Evolutionary conservation across 2,888 invertebrate species (phyloP), one percentile per base, ranked within the genome.

Genomic region (Empis stercorea): DNA sequence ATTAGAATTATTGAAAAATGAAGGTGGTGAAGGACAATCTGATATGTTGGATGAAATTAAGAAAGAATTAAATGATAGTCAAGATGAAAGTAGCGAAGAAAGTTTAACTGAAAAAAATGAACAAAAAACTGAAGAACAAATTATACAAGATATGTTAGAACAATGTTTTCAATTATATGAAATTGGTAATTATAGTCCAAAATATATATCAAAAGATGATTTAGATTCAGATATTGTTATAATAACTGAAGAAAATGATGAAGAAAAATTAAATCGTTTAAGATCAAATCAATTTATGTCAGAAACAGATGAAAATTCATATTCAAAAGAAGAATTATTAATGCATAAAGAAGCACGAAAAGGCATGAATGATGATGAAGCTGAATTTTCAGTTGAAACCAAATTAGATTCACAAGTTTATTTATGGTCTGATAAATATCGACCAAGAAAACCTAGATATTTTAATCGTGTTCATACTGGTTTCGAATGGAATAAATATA

Each of bases 401-500:
- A 76, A 83, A 27, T 68, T 95, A 53, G 89, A 91, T 57, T 82
- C 82, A 51, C 86, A 89, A 71, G 83, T 89, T 1, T 67, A 68
- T 52, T 50, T 68, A 44, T 97, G 97, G 93, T 93, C 95, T 0
- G 97, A 99, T 71, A 99, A 97, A 71, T 99, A 97, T 69, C 73
- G 97, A 11, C 99, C 99, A 0, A 72, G 97, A 42, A 99, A 99
- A 56, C 99, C 99, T 1, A 72, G 97, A 16, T 99, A 99, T 72
- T 96, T 99, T 72, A 99, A 99, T 74, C 74, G 89, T 48, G 91
- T 91, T 4, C 91, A 91, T 64, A 91, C 91, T 1, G 99, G 99
- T 14, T 99, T 99, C 71, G 99, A 99, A 63, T 99, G 99, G 99
- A 99, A 99, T 73, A 99, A 99, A 70, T 99, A 99, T 72, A 99